phyloP scores from a whole-genome alignment of 1,140 invertebrate species.

The Diorhabda elongata region DNA sequence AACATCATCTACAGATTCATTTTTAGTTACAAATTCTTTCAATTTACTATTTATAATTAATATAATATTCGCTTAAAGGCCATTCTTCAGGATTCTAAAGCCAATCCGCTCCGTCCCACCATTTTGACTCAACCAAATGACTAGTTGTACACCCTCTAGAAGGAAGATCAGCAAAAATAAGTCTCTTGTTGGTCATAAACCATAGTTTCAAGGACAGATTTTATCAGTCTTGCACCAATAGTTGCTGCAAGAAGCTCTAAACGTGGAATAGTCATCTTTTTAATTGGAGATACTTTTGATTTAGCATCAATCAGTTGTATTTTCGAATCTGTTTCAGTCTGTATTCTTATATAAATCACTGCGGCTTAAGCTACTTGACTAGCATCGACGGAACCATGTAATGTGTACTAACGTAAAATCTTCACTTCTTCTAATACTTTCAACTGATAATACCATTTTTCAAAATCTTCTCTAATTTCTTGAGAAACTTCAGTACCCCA shows the following conservation, averaged over 20 bases:
- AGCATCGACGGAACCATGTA: conserved; percentile 1
- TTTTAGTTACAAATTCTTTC: too few relatives aligned
- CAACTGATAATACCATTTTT: background rate
- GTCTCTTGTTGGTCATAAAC: background rate
- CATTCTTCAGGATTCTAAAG: too few relatives aligned
- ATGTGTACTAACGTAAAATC: background rate
- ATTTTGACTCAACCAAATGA: too few relatives aligned
- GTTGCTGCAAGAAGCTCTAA: conserved; percentile 32
- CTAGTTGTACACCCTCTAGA: too few relatives aligned
- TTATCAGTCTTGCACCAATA: conserved; percentile 20
- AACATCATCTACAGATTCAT: too few relatives aligned
- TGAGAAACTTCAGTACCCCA: conserved; percentile 29
- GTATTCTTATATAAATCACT: conserved; percentile 26
- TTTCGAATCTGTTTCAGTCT: conserved; percentile 9
- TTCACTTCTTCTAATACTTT: background rate
- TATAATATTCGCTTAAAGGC: too few relatives aligned
- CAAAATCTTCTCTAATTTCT: background rate
- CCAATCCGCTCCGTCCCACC: too few relatives aligned
- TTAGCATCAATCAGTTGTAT: conserved; percentile 32
- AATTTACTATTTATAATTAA: too few relatives aligned
- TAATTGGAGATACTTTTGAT: conserved; percentile 31
- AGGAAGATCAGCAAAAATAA: too few relatives aligned
- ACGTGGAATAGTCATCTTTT: conserved; percentile 34
- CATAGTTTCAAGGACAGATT: too few relatives aligned
- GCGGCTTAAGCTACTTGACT: too few relatives aligned